phyloP scores from a whole-genome alignment of 2,888 invertebrate species.

The Tolmerus cingulatus region DNA sequence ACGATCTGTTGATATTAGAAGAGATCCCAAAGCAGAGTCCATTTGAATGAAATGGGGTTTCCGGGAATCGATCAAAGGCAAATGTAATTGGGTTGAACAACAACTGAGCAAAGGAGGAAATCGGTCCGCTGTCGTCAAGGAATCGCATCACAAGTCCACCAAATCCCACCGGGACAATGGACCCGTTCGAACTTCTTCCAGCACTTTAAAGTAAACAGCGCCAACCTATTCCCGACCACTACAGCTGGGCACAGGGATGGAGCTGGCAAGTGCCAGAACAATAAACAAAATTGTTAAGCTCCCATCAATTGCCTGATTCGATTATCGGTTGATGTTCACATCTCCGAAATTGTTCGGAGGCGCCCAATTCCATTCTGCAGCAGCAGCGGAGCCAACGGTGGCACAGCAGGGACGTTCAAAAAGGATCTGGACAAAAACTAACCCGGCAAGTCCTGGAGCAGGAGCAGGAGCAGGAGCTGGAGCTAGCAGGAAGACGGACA shows the following conservation, averaged over 20 bases:
- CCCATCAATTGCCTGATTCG: slow-evolving; percentile 43
- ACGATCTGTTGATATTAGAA: background rate
- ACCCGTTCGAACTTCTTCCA: background rate
- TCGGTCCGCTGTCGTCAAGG: background rate
- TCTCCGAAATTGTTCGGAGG: slow-evolving; percentile 24
- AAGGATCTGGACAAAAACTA: background rate
- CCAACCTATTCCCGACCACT: background rate
- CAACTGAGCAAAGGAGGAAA: background rate
- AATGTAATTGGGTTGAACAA: background rate
- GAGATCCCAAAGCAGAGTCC: background rate
- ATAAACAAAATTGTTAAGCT: slow-evolving; percentile 43
- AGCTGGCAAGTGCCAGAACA: slow-evolving; percentile 21
- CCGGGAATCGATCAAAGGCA: background rate
- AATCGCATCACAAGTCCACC: background rate
- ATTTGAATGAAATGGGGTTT: background rate
- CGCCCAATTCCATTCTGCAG: slow-evolving; percentile 19
- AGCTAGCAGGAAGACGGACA: background rate
- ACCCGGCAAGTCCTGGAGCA: background rate
- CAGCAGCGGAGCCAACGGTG: background rate
- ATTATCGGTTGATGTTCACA: slow-evolving; percentile 37
- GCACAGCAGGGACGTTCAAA: background rate
- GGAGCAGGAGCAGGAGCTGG: background rate
- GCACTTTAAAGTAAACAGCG: background rate
- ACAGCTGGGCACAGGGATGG: background rate
- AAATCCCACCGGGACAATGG: background rate